Evolutionary conservation across 1,140 invertebrate genomes (phyloP), one percentile per base, ranked within the genome.

Genomic region (Radopholus similis): DNA sequence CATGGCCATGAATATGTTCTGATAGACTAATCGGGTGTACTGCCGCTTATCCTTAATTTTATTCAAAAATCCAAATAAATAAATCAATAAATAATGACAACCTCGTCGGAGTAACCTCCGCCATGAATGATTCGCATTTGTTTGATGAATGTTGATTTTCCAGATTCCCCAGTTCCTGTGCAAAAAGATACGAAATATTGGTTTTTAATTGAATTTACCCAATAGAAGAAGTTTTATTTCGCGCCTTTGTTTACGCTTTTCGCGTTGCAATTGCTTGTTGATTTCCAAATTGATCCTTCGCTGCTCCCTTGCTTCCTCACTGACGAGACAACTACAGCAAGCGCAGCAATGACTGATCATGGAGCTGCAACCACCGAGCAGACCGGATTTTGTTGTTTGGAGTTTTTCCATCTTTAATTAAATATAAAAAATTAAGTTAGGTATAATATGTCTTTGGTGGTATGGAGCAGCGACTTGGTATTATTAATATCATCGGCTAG

Each of bases 1-100:
- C 93, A 99, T 98, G 71, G 95, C 95, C 94, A 97, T 97, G 86
- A 98, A 98, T 84, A 99, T 97, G 87, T 99, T 98, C 87, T 98
- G 95, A 86, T 95, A 98, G 53, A 99, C 95, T 79, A 98, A 89
- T 86, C 97, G 97, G 83, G 97, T 97, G 85, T 95, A 97, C 66
- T 91, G 90, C 75, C 91, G 88, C 85, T 97, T 97, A 86, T 99
- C 96, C 83, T 99, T n/a, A n/a, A n/a, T n/a, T n/a, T n/a, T n/a
- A n/a, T n/a, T n/a, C n/a, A n/a, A n/a, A n/a, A n/a, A n/a, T n/a
- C n/a, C n/a, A n/a, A n/a, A n/a, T n/a, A n/a, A n/a, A n/a, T n/a
- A n/a, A n/a, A n/a, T n/a, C n/a, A n/a, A n/a, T n/a, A n/a, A n/a
- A n/a, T n/a, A n/a, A n/a, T n/a, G n/a, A n/a, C n/a, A n/a, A n/a